A percentile compares a stretch with the other conserved stretches of the same genome.
phyloP scores from a whole-genome alignment of 2,888 invertebrate genomes.

The Andrena chrysosceles region DNA sequence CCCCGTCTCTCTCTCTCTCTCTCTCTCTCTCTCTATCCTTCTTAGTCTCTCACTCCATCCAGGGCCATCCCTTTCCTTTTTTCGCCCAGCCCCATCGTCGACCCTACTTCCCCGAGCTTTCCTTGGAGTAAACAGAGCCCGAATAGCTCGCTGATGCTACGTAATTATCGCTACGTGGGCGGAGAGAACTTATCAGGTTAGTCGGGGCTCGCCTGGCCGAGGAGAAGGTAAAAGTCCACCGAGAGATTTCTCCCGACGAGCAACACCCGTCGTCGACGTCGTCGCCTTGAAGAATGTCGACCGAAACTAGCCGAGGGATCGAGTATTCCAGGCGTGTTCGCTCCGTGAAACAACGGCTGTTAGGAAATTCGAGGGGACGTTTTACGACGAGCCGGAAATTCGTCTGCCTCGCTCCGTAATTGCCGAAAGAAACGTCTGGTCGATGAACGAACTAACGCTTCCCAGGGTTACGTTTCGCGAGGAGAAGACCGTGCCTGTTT shows the following conservation, averaged over 20 bases:
- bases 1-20: background rate
- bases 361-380: slow-evolving; percentile 49
- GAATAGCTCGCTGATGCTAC: slow-evolving; percentile 48
- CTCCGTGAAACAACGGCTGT: slow-evolving; percentile 37
- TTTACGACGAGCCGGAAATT: slow-evolving; percentile 35
- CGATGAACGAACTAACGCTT: background rate
- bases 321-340: slow-evolving; percentile 13
- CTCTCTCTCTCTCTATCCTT: background rate
- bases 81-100: background rate
- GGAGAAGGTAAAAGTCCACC: slow-evolving; percentile 45
- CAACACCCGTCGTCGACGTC: slow-evolving; percentile 5
- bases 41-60: background rate
- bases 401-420: slow-evolving; percentile 20
- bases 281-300: slow-evolving; percentile 25
- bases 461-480: background rate
- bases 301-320: slow-evolving; percentile 46
- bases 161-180: slow-evolving; percentile 61
- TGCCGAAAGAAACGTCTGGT: slow-evolving; percentile 1
- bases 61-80: background rate
- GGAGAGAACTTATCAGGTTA: slow-evolving; percentile 54
- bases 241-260: slow-evolving; percentile 47
- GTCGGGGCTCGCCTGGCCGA: slow-evolving; percentile 21
- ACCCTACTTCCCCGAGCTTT: slow-evolving; percentile 30
- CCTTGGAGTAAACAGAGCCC: slow-evolving; percentile 59
- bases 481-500: background rate